A percentile compares a stretch with the other conserved stretches of the same genome.
Conservation (phyloP, 2,797 vertebrate species). For the Rhabdophis nuchalis region DNA sequence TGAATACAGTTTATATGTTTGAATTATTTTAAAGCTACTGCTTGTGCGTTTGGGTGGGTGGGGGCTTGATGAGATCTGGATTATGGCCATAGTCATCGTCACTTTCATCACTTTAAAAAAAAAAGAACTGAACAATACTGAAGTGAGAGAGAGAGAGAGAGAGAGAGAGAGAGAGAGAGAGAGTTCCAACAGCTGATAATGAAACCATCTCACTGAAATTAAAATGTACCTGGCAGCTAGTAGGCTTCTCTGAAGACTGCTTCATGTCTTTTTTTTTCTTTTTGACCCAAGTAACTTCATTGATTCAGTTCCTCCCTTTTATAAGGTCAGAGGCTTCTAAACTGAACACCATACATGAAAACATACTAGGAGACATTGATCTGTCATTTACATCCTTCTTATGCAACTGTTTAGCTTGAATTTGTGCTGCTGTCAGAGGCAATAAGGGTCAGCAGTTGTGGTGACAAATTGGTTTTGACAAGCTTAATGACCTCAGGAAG, state of each 20-base stretch:
- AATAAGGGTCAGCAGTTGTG: slow-evolving; percentile 70
- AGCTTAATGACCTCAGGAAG: slow-evolving; percentile 73
- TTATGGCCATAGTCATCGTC: not conserved
- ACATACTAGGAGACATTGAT: slow-evolving; percentile 49
- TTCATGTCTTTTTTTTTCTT: slow-evolving; percentile 27
- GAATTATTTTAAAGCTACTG: not conserved
- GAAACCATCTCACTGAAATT: slow-evolving; percentile 16
- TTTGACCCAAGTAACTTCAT: slow-evolving; percentile 40
- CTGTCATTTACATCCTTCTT: slow-evolving; percentile 65
- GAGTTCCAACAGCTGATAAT: not conserved
- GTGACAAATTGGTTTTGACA: slow-evolving; percentile 79
- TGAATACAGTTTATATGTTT: not conserved
- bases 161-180: too few relatives aligned
- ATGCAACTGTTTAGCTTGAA: slow-evolving; percentile 66
- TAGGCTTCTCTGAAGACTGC: slow-evolving; percentile 41
- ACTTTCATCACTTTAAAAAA: not conserved
- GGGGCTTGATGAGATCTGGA: not conserved
- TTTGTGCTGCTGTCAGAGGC: slow-evolving; percentile 70
- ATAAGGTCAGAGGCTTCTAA: slow-evolving; percentile 46
- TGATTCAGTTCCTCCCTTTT: slow-evolving; percentile 51
- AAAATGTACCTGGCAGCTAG: slow-evolving; percentile 17
- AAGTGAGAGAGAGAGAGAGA: too few relatives aligned
- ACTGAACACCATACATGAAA: slow-evolving; percentile 40
- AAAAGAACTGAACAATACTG: not conserved
- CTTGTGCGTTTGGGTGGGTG: not conserved